phyloP scores from a whole-genome alignment of 2,797 vertebrate species.

The Hapalemur alaotrensis region DNA sequence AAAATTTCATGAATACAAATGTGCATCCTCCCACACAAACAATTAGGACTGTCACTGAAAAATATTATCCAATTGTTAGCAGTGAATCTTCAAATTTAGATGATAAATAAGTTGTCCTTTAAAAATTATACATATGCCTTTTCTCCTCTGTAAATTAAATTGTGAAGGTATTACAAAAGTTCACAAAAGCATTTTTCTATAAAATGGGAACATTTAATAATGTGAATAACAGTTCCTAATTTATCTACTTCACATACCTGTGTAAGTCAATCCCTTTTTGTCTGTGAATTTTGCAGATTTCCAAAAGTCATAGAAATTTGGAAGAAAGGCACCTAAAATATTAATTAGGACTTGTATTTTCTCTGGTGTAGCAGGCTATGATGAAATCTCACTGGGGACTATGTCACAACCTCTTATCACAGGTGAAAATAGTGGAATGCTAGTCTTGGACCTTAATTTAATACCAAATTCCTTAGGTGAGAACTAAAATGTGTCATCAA shows the following conservation, averaged over 20 bases:
- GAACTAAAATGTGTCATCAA: background rate
- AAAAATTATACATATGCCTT: background rate
- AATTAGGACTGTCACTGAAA: background rate
- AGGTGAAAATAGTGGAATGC: background rate
- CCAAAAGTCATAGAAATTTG: background rate
- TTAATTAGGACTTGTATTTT: background rate
- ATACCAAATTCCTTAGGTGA: background rate
- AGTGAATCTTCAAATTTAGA: background rate
- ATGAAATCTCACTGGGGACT: background rate
- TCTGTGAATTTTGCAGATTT: background rate
- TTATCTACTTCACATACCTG: background rate
- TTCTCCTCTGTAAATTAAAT: background rate
- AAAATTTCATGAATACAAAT: constrained; percentile 28
- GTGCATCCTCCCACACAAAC: background rate
- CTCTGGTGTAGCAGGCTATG: background rate
- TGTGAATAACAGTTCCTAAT: background rate
- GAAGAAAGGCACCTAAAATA: constrained; percentile 22
- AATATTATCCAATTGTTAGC: background rate
- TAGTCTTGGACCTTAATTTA: background rate
- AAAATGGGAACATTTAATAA: constrained; percentile 8
- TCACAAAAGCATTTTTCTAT: background rate
- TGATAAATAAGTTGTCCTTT: background rate
- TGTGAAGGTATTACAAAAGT: background rate
- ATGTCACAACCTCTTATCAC: background rate
- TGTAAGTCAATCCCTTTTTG: background rate